Conservation (phyloP, 2,113 vertebrate species). For the Rostratula benghalensis region DNA sequence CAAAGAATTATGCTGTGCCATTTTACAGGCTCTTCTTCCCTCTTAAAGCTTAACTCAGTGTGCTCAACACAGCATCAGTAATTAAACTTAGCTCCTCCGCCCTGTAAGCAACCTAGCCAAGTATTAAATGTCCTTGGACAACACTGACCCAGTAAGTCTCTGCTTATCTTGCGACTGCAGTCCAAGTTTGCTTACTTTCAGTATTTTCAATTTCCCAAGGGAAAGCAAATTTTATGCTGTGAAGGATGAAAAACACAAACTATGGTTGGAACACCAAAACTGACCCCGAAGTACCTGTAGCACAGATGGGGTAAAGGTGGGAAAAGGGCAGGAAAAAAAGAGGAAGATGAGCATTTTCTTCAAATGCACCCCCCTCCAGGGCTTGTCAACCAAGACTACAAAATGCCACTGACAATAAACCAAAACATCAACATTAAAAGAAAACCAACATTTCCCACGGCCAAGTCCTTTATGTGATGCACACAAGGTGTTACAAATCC, state of each 20-base stretch:
- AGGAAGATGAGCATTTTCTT: background rate
- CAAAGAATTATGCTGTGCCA: background rate
- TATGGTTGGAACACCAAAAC: background rate
- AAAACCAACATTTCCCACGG: background rate
- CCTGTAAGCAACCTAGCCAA: background rate
- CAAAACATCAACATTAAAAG: background rate
- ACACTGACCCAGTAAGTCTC: background rate
- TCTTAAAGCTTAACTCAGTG: background rate
- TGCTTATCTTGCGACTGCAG: background rate
- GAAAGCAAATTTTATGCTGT: background rate
- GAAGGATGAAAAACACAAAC: background rate
- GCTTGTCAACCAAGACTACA: background rate
- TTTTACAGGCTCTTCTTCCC: background rate
- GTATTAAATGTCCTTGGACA: background rate
- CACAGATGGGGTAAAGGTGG: accelerated
- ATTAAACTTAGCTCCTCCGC: background rate
- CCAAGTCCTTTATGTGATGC: background rate
- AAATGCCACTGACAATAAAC: background rate
- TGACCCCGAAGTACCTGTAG: background rate
- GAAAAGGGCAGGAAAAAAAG: accelerated
- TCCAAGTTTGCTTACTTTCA: background rate
- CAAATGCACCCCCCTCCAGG: background rate
- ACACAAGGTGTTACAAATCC: background rate
- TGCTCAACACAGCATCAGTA: background rate
- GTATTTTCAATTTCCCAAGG: background rate